A percentile compares a stretch with the other conserved stretches of the same genome.
Conservation (phyloP, 2,113 vertebrate species). For the Carettochelys insculpta region DNA sequence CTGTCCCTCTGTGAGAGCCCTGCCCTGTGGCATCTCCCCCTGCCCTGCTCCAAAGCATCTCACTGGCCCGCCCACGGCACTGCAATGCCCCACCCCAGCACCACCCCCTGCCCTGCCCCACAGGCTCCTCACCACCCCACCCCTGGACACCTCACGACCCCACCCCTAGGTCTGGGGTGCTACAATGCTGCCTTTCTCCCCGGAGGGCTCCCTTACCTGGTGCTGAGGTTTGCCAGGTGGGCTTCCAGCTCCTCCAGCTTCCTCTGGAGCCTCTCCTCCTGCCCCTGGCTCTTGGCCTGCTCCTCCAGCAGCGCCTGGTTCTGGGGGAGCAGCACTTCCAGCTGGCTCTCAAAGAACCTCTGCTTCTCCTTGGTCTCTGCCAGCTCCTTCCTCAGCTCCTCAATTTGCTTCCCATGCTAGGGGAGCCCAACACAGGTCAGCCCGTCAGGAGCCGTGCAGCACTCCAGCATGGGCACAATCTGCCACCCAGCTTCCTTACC, state of each 20-base stretch:
- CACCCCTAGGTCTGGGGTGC: background rate
- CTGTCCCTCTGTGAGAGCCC: background rate
- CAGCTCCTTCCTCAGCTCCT: conserved; percentile 77
- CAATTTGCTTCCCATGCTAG: conserved; percentile 78
- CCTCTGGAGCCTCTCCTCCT: background rate
- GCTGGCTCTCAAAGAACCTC: conserved; percentile 31
- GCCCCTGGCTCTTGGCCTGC: background rate
- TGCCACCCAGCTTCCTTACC: background rate
- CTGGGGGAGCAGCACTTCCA: conserved; percentile 18
- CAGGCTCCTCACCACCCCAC: too few species aligned
- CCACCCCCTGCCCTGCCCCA: too few species aligned
- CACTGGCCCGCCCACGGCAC: background rate
- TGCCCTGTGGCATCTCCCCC: background rate
- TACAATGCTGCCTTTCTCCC: background rate
- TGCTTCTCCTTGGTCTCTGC: conserved; percentile 74
- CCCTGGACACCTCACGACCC: background rate
- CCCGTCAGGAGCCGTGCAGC: background rate
- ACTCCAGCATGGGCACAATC: background rate
- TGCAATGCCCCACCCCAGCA: background rate
- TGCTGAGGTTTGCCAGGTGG: background rate
- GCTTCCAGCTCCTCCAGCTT: conserved; percentile 19
- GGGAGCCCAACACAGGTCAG: background rate
- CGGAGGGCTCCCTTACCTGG: conserved; percentile 5
- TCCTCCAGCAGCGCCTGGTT: background rate
- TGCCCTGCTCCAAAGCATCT: background rate